Evolutionary conservation across 2,888 invertebrate genomes (phyloP).

Genomic region (Drosophila stalkeri): DNA sequence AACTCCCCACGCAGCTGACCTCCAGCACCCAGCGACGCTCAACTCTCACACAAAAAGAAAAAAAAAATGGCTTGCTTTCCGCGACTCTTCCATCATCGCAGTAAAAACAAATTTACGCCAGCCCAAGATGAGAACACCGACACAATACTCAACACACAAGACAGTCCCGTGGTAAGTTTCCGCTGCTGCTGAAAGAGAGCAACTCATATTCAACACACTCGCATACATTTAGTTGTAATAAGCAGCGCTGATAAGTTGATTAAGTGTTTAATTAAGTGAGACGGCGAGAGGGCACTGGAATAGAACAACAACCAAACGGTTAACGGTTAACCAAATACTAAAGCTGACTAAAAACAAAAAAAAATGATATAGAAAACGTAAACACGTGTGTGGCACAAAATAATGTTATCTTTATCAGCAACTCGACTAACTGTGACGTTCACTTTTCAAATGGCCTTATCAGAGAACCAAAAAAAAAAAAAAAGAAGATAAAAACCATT

Average conservation of each 20-base stretch:
- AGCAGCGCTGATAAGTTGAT: conserved; percentile 68
- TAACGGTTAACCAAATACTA: conserved; percentile 38
- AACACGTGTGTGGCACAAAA: conserved; percentile 29
- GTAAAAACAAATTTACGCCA: conserved; percentile 81
- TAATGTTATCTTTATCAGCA: conserved; percentile 38
- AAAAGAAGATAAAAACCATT: background rate
- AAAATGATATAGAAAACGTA: conserved; percentile 8
- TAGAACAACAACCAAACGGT: conserved; percentile 37
- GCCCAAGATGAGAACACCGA: conserved; percentile 80
- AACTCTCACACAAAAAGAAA: background rate
- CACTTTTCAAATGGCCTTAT: conserved; percentile 52
- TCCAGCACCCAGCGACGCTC: background rate
- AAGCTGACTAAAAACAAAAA: conserved; percentile 32
- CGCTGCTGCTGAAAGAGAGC: conserved; percentile 3
- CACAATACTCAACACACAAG: conserved; percentile 76
- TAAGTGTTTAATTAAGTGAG: conserved; percentile 78
- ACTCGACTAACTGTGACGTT: conserved; percentile 51
- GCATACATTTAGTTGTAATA: conserved; percentile 40
- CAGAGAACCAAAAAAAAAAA: conserved; percentile 18
- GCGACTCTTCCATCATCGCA: conserved; percentile 74
- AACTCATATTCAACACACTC: conserved; percentile 1
- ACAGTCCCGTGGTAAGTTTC: conserved; percentile 82
- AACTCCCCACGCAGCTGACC: conserved; percentile 31
- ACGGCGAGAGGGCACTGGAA: conserved; percentile 22
- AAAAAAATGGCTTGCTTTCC: conserved; percentile 81